These are phyloP conservation scores for Chitala chitala DNA, from an alignment of 2,113 vertebrate genomes.

Conservation along the genomic window DNA sequence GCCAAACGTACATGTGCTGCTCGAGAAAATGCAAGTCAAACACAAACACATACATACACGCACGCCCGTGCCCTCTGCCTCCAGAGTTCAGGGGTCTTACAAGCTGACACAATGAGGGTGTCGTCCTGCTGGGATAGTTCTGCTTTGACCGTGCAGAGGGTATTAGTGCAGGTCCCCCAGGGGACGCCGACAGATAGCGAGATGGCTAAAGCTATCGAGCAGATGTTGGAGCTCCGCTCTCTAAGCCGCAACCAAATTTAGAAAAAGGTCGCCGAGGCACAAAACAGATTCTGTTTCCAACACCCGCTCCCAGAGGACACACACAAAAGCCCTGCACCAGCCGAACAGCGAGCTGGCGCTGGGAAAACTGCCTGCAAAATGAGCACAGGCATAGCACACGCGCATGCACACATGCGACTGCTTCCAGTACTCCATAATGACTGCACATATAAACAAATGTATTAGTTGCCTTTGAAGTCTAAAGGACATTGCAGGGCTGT, in stretches of 20 bases:
- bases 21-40: not conserved
- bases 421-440: not conserved
- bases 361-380: constrained; percentile 3
- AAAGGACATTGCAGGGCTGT: not conserved
- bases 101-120: not conserved
- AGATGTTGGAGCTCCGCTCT: constrained; percentile 45
- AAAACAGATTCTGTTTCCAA: constrained; percentile 48
- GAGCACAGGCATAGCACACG: not conserved
- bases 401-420: not conserved
- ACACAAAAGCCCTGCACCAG: constrained; percentile 30
- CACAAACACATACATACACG: not conserved
- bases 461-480: not conserved
- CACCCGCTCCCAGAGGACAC: constrained; percentile 43
- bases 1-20: not conserved
- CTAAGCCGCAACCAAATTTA: constrained; percentile 43
- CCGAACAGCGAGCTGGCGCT: constrained; percentile 34
- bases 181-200: constrained; percentile 24
- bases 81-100: not conserved
- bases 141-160: not conserved
- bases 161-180: not conserved
- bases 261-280: constrained; percentile 48
- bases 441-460: not conserved
- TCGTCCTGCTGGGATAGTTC: not conserved
- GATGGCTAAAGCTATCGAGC: constrained; percentile 38
- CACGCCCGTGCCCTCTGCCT: not conserved